phyloP scores from a whole-genome alignment of 1,140 invertebrate species.

The Lethrus apterus region DNA sequence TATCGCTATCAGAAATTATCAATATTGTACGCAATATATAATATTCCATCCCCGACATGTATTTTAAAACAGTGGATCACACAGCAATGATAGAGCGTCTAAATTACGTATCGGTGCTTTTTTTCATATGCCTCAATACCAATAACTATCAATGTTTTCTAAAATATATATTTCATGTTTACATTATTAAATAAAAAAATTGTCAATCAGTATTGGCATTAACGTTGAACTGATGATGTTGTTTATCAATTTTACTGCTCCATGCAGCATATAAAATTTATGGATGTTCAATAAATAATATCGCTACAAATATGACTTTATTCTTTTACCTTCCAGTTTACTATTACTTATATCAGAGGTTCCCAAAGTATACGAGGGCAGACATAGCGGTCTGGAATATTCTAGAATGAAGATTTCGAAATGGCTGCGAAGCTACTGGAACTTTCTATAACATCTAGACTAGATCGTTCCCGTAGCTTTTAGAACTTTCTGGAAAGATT shows the following conservation, averaged over 20 bases:
- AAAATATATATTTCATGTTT: background rate
- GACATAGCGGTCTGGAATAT: too few relatives aligned
- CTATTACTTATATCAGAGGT: too few relatives aligned
- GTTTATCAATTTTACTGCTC: constrained; percentile 7
- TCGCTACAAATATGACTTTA: background rate
- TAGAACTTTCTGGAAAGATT: too few relatives aligned
- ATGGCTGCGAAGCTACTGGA: too few relatives aligned
- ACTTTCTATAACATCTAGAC: too few relatives aligned
- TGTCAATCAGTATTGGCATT: constrained; percentile 5
- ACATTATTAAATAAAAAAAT: background rate
- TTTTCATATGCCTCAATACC: background rate
- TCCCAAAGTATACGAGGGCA: too few relatives aligned
- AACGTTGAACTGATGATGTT: constrained; percentile 14
- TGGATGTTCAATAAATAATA: constrained; percentile 10
- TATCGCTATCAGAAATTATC: too few relatives aligned
- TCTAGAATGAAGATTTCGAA: too few relatives aligned
- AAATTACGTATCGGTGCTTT: background rate
- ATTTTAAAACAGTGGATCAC: background rate
- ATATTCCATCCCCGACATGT: background rate
- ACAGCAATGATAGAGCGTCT: background rate
- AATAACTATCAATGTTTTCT: background rate
- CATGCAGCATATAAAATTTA: constrained; percentile 5
- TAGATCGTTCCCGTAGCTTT: too few relatives aligned
- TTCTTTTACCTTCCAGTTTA: background rate
- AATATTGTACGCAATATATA: too few relatives aligned